phyloP scores from a whole-genome alignment of 2,888 invertebrate genomes.

The Apamea epomidion region DNA sequence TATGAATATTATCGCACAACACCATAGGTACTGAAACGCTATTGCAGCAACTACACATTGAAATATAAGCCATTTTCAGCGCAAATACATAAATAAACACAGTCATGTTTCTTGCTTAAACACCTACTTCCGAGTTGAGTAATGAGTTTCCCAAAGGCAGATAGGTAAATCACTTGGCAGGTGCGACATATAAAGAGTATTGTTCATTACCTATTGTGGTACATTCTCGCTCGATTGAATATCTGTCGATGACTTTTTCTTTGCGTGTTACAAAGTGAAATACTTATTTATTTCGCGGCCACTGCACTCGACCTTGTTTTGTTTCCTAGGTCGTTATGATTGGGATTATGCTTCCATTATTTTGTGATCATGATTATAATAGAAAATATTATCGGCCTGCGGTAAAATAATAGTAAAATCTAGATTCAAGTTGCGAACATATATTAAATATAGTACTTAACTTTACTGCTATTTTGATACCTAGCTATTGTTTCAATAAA shows the following conservation, averaged over 20 bases:
- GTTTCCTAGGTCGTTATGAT: conserved; percentile 43
- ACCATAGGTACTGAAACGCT: not conserved
- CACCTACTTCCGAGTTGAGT: conserved; percentile 35
- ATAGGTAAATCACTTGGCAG: conserved; percentile 30
- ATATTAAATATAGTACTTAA: not conserved
- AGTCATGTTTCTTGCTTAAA: conserved; percentile 38
- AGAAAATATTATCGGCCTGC: not conserved
- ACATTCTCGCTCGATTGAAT: conserved; percentile 53
- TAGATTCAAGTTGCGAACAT: not conserved
- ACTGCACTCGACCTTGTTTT: conserved; percentile 38
- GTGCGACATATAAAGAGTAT: conserved; percentile 27
- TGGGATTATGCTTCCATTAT: conserved; percentile 13
- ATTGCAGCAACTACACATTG: conserved; percentile 7
- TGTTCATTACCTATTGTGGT: conserved; percentile 49
- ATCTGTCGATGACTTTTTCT: conserved; percentile 42
- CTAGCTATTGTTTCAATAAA: conserved; percentile 17
- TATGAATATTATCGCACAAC: not conserved
- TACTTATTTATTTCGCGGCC: conserved; percentile 53
- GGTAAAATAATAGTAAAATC: conserved; percentile 1
- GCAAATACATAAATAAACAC: conserved; percentile 12
- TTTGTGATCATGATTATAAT: not conserved
- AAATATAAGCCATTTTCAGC: conserved; percentile 14
- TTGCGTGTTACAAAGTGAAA: conserved; percentile 44
- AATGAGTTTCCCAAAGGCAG: conserved; percentile 44
- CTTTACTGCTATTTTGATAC: not conserved